phyloP scores from a whole-genome alignment of 2,888 invertebrate genomes.

The Ornithoptera priamus region DNA sequence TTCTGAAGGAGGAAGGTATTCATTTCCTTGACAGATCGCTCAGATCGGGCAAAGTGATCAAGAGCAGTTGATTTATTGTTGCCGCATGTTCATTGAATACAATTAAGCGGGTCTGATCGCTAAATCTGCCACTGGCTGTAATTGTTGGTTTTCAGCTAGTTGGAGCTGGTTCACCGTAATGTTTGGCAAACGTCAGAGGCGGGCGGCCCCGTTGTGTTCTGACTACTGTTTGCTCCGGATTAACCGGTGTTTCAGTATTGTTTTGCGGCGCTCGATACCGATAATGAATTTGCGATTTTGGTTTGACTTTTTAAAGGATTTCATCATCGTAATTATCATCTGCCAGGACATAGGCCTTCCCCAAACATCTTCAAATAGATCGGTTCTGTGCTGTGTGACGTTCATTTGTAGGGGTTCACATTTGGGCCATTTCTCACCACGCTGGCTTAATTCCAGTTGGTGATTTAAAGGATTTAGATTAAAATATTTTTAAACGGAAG shows the following conservation, averaged over 20 bases:
- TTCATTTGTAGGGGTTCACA: no score
- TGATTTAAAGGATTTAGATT: no score
- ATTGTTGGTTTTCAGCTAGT: slow-evolving; percentile 40
- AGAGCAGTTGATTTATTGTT: slow-evolving; percentile 22
- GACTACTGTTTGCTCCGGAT: slow-evolving; percentile 28
- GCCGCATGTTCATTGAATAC: slow-evolving; percentile 33
- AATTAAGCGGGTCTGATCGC: slow-evolving; percentile 37
- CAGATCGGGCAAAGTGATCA: slow-evolving; percentile 21
- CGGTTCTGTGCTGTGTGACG: no score
- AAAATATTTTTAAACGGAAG: no score
- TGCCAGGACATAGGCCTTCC: no score
- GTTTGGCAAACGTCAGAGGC: slow-evolving; percentile 31
- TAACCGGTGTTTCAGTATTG: slow-evolving; percentile 16
- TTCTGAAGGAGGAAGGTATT: slow-evolving; percentile 5
- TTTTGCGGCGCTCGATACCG: background rate
- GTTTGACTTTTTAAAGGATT: no score
- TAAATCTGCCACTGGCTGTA: slow-evolving; percentile 33
- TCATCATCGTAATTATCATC: no score
- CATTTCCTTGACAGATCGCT: slow-evolving; percentile 23
- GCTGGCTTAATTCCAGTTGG: no score
- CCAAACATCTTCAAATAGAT: no score
- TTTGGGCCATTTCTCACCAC: no score
- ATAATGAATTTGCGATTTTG: no score
- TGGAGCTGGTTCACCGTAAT: slow-evolving; percentile 30
- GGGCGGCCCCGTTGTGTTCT: slow-evolving; percentile 20